Conservation (phyloP, 2,797 vertebrate genomes). For the Eutrigla gurnardus region DNA sequence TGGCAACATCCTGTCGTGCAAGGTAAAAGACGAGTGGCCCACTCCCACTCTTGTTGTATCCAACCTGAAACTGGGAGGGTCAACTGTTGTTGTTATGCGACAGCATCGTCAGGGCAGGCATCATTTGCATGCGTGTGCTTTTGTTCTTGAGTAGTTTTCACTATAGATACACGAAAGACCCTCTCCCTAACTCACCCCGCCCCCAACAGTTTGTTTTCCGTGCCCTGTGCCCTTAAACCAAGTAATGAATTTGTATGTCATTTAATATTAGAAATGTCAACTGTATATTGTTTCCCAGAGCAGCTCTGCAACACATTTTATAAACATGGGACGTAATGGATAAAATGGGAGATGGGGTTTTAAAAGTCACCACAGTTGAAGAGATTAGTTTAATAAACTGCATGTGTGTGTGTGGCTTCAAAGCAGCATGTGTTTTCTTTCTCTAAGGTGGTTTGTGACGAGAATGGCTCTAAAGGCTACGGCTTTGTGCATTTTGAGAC, state of each 20-base stretch:
- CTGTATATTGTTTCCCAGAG: background rate
- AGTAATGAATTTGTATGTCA: background rate
- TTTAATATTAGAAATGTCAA: slow-evolving; percentile 4
- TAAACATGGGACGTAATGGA: background rate
- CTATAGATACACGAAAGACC: background rate
- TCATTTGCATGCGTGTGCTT: slow-evolving; percentile 41
- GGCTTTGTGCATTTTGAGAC: slow-evolving; percentile 99
- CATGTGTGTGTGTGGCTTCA: slow-evolving; percentile 48
- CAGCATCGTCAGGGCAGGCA: background rate
- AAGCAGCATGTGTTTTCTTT: slow-evolving; percentile 58
- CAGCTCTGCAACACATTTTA: background rate
- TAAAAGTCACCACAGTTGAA: background rate
- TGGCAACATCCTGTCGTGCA: slow-evolving; percentile 98
- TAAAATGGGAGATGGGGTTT: background rate
- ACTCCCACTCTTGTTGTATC: background rate
- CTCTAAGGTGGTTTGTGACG: slow-evolving; percentile 96
- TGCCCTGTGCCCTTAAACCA: background rate
- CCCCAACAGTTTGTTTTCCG: background rate
- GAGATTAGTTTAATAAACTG: slow-evolving; percentile 13
- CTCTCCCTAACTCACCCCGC: background rate
- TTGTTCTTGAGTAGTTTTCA: slow-evolving; percentile 8
- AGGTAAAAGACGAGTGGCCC: slow-evolving; percentile 83
- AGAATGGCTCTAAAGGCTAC: slow-evolving; percentile 99
- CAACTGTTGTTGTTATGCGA: background rate
- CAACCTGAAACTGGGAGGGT: background rate